Conservation (phyloP, 2,113 vertebrate genomes). For the Pimephales promelas region DNA sequence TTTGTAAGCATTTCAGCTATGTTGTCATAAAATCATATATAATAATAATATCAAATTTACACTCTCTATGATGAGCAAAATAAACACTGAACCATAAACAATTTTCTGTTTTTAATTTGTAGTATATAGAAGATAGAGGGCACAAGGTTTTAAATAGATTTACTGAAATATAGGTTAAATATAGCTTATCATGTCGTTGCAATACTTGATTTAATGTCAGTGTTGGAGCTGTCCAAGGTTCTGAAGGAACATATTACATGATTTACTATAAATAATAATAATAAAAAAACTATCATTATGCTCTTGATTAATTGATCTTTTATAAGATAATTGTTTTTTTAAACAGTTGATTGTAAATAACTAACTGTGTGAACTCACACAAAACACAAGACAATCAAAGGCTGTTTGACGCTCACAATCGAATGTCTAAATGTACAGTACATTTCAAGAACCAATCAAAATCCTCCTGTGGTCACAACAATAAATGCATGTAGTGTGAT, state of each 20-base stretch:
- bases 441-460: not conserved
- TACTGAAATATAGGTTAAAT: not conserved
- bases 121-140: not conserved
- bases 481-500: not conserved
- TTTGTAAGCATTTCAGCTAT: not conserved
- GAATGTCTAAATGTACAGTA: not conserved
- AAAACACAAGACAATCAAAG: not conserved
- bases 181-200: not conserved
- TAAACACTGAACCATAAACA: not conserved
- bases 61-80: not conserved
- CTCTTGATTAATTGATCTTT: not conserved
- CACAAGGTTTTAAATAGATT: not conserved
- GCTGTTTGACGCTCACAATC: not conserved
- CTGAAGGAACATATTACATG: constrained; percentile 36
- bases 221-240: constrained; percentile 45
- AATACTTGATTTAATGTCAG: not conserved
- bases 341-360: not conserved
- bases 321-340: not conserved
- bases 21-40: not conserved
- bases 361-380: not conserved
- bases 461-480: not conserved
- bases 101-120: not conserved
- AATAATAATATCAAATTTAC: not conserved
- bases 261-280: constrained; percentile 19
- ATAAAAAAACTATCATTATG: not conserved